phyloP scores from a whole-genome alignment of 2,113 vertebrate genomes.

The Paraplagusia blochii region DNA sequence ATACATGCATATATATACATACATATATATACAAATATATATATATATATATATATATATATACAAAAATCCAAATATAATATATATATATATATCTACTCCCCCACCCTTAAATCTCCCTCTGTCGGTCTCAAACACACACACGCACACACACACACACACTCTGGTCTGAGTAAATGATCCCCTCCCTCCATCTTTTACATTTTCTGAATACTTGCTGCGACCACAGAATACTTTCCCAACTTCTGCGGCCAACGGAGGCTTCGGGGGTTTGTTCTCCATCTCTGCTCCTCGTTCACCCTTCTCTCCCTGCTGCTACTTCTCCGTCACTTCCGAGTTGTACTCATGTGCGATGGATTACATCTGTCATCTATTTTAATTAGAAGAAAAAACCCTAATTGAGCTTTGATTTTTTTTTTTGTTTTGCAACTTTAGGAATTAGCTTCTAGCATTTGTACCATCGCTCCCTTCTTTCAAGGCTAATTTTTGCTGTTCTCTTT shows the following conservation, averaged over 20 bases:
- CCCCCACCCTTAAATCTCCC: not conserved
- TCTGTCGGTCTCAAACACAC: slow-evolving; percentile 27
- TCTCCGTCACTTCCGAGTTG: slow-evolving; percentile 16
- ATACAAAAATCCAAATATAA: too few relatives aligned
- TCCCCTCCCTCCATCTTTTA: slow-evolving; percentile 68
- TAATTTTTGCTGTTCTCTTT: not conserved
- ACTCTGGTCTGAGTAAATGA: slow-evolving; percentile 12
- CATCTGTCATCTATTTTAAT: not conserved
- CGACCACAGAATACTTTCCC: slow-evolving; percentile 77
- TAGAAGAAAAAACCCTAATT: too few relatives aligned
- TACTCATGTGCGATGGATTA: not conserved
- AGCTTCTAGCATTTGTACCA: not conserved
- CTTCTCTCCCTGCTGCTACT: slow-evolving; percentile 15
- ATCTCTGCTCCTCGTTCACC: slow-evolving; percentile 13
- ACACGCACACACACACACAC: slow-evolving; percentile 32
- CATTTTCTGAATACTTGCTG: slow-evolving; percentile 77
- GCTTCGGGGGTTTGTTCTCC: slow-evolving; percentile 54
- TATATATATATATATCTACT: not conserved
- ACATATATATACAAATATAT: not conserved
- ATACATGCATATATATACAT: not conserved
- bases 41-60: not conserved
- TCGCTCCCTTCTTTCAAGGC: not conserved
- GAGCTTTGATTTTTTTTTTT: too few relatives aligned
- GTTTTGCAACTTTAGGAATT: not conserved
- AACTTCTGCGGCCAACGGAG: slow-evolving; percentile 71